Evolutionary conservation across 2,113 vertebrate genomes (phyloP).

Genomic region (Alaudala cheleensis): DNA sequence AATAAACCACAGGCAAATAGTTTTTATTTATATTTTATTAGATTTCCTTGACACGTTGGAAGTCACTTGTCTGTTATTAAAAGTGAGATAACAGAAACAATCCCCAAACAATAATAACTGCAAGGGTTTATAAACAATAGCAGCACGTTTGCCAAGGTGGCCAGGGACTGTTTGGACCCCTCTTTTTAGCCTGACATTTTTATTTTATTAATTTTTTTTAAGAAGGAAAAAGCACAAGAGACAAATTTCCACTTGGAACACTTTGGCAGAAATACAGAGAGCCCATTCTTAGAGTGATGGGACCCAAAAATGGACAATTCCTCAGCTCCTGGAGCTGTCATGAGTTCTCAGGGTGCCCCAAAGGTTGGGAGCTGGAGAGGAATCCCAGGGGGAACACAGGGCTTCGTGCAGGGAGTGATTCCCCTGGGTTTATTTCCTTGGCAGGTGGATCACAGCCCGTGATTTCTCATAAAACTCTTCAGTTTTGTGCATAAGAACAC

Average conservation of each 20-base stretch:
- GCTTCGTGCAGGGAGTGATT: background rate
- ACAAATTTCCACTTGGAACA: background rate
- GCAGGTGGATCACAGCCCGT: background rate
- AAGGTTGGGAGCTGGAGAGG: background rate
- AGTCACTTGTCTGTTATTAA: constrained; percentile 5
- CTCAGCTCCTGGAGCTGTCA: background rate
- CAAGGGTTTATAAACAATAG: background rate
- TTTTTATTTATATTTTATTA: background rate
- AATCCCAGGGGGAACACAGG: background rate
- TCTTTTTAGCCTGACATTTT: background rate
- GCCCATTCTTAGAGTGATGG: background rate
- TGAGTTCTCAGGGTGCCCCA: background rate
- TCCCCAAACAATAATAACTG: background rate
- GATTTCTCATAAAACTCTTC: background rate
- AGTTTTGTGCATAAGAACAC: background rate
- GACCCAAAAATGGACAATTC: background rate
- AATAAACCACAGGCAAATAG: background rate
- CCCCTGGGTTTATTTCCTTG: background rate
- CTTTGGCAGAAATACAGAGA: background rate
- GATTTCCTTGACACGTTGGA: background rate
- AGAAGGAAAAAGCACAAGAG: background rate
- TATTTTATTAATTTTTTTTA: background rate
- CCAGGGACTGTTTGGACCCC: background rate
- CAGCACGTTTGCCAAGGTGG: background rate
- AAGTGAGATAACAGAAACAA: constrained; percentile 6